Base-by-base conservation (phyloP, 92 coral and sea anemone species). In the Palythoa grandiflora region DNA sequence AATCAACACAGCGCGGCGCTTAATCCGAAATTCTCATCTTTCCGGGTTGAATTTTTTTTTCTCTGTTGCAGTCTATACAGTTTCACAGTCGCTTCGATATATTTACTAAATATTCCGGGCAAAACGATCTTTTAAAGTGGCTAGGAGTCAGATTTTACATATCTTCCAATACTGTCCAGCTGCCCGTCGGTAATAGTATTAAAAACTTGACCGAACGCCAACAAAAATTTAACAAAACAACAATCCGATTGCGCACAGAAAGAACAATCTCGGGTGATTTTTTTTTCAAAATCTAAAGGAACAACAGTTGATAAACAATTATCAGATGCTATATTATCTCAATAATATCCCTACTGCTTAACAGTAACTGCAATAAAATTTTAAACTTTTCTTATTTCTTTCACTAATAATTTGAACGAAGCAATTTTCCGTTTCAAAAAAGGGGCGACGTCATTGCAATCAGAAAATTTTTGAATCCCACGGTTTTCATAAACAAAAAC, bases 11-110 rank as follows among this genome's bases (percentile, higher is more conserved):
- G 20, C 75, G 21, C 75, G n/a, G 53, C 60, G 44, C 66, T 66
- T 14, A 66, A 21, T 81, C 52, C 51, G 75, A 38, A 81, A 19
- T 12, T 40, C 86, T 81, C n/a, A 63, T 63, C 59, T 65, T 20
- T 60, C 35, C 36, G 59, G 38, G 16, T 17, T 59, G n/a, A 47
- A 79, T 6, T 9, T 65, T 53, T 60, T 37, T 59, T 37, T 39
- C 20, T 71, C 10, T 61, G 71, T n/a, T 12, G 7, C 14, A 5
- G 6, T 3, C 6, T 11, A 35, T 6, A 8, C 13, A 13, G 15
- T 63, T 20, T 0, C 44, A 44, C n/a, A n/a, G 39, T 77, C 35
- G 40, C 13, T 20, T 0, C 44, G 66, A 66, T 81, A 63, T 81
- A 20, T 38, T 38, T 15, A 17, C 19, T 14, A 59, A 14, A 2